A percentile compares a stretch with the other conserved stretches of the same genome.
These are phyloP conservation scores for Torymus texanus DNA, from an alignment of 2,888 invertebrate genomes.

Conservation along the genomic window DNA sequence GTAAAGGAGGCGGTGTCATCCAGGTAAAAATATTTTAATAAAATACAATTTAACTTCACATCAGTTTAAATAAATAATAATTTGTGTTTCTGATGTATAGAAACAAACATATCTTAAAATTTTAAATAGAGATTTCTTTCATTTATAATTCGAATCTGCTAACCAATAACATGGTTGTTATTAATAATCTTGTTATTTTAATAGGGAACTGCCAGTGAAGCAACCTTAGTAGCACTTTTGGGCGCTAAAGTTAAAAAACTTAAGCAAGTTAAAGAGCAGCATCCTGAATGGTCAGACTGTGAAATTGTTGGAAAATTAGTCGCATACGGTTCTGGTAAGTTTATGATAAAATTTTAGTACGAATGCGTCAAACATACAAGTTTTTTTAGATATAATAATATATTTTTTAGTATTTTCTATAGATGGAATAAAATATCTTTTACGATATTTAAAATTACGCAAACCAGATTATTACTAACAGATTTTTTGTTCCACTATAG, in stretches of 20 bases:
- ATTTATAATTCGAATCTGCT: no score
- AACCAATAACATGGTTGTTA: not conserved
- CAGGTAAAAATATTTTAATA: slow-evolving; percentile 71
- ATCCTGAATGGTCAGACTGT: slow-evolving; percentile 85
- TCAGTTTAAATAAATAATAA: no score
- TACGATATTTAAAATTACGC: no score
- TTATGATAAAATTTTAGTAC: not conserved
- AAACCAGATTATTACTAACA: no score
- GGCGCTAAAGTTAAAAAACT: slow-evolving; percentile 89
- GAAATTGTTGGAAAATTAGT: slow-evolving; percentile 88
- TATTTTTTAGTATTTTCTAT: no score
- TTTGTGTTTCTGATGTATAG: no score
- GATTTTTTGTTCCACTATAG: no score
- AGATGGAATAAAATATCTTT: no score
- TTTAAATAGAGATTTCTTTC: no score
- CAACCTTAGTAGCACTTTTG: slow-evolving; percentile 93
- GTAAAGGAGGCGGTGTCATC: slow-evolving; percentile 91
- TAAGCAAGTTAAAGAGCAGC: slow-evolving; percentile 81
- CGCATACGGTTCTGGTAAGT: slow-evolving; percentile 90
- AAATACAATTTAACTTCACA: no score
- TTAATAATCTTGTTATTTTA: not conserved
- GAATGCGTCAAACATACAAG: no score
- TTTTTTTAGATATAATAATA: no score
- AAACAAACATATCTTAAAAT: not conserved
- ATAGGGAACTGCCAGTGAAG: slow-evolving; percentile 95